Base-by-base conservation (phyloP, 2,888 invertebrate genomes). In the Luperina testacea region DNA sequence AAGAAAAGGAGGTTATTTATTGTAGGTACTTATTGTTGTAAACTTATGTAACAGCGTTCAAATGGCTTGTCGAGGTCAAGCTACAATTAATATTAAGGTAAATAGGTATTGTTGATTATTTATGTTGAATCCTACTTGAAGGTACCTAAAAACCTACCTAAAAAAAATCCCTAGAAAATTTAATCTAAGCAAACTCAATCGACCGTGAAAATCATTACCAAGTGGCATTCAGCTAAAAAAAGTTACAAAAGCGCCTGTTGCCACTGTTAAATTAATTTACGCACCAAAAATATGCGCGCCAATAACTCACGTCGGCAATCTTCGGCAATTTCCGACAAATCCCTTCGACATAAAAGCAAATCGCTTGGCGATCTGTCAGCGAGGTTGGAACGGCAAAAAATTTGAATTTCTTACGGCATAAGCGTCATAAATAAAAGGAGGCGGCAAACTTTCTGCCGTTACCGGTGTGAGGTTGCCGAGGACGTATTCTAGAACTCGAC, bases 361-460 rank as follows among this genome's bases (percentile, higher is more conserved):
- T 90, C 87, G 81, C 87, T 81, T 74, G 72, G 80, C 85, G 82
- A 90, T 90, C 90, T 87, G 89, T 92, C 90, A 91, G 84, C 75
- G 78, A 65, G 87, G 75, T 77, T 82, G 45, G 63, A 83, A 83
- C 81, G 78, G 81, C 74, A 86, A 90, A 92, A 93, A 93, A 92
- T 90, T 93, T 91, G 90, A 90, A 93, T 94, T 93, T 92, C 92
- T 92, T 92, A 90, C 91, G 91, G 92, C 92, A 93, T 92, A 93
- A 92, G 90, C 88, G 92, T 90, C 90, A 94, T 95, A 94, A 95
- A 95, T 95, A 95, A 94, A 91, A 91, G 84, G 90, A 90, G 87
- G 85, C 89, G 90, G 92, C 90, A 79, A 94, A 95, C 92, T 95
- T 95, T 92, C 88, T 91, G 90, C 91, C 90, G 89, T 90, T 88